A percentile compares a stretch with the other conserved stretches of the same genome.
phyloP scores from a whole-genome alignment of 2,797 vertebrate species.

The Tenualosa thibaudeaui region DNA sequence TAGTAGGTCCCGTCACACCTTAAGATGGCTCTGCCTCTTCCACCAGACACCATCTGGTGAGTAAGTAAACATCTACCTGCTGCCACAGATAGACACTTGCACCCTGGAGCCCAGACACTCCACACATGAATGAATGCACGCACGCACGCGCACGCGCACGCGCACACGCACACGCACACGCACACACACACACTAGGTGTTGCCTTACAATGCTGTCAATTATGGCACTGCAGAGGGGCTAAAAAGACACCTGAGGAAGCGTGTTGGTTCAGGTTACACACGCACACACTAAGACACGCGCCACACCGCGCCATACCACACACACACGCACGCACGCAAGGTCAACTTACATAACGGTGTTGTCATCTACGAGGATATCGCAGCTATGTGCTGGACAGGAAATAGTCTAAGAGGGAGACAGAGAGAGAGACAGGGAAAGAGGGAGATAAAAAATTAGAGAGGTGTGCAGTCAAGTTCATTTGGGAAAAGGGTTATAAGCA shows the following conservation, averaged over 20 bases:
- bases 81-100: background rate
- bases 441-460: background rate
- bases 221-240: too few relatives aligned
- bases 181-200: background rate
- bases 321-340: slow-evolving; percentile 41
- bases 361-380: slow-evolving; percentile 99
- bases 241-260: background rate
- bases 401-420: slow-evolving; percentile 84
- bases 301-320: background rate
- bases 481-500: background rate
- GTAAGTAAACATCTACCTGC: background rate
- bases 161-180: slow-evolving; percentile 12
- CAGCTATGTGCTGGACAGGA: slow-evolving; percentile 99
- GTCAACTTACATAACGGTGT: slow-evolving; percentile 97
- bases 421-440: slow-evolving; percentile 36
- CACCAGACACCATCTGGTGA: slow-evolving; percentile 4
- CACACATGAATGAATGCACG: background rate
- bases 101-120: background rate
- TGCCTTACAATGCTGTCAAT: background rate
- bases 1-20: background rate
- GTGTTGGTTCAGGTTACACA: slow-evolving; percentile 18
- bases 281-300: slow-evolving; percentile 12
- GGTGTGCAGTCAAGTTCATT: background rate
- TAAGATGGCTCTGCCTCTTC: background rate
- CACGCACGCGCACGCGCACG: background rate